phyloP scores from a whole-genome alignment of 2,797 vertebrate species.

The Cossypha polioptera region DNA sequence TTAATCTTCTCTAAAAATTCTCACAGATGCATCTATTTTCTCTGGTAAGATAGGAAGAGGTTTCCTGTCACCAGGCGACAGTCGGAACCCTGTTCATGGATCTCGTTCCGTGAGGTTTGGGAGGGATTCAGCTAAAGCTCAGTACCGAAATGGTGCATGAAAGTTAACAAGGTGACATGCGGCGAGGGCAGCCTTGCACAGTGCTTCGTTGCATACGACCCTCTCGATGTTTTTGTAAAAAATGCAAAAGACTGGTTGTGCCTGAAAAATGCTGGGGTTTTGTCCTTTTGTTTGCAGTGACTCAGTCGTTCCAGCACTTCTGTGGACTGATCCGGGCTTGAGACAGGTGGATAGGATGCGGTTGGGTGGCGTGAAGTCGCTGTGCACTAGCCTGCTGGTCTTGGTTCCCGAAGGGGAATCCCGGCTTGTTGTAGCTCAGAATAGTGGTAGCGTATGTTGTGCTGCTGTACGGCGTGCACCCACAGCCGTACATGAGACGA shows the following conservation, averaged over 20 bases:
- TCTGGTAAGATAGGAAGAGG: no score
- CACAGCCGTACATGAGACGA: rapidly evolving
- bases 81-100: rapidly evolving
- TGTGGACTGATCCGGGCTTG: not conserved
- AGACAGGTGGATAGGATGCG: not conserved
- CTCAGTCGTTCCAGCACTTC: not conserved
- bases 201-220: rapidly evolving
- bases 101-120: not conserved
- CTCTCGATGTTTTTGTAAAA: not conserved
- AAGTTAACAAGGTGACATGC: not conserved
- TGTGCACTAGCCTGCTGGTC: not conserved
- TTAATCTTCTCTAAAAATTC: no score
- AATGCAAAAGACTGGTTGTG: not conserved
- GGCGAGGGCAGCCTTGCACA: not conserved
- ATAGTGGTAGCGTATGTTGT: rapidly evolving
- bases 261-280: not conserved
- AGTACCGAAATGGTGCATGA: rapidly evolving
- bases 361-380: not conserved
- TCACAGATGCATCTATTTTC: no score
- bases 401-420: not conserved
- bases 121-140: not conserved
- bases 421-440: rapidly evolving
- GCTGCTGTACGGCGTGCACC: not conserved
- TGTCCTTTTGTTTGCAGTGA: not conserved
- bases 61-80: not conserved